phyloP scores from a whole-genome alignment of 2,888 invertebrate species.

The Tipula helvola region DNA sequence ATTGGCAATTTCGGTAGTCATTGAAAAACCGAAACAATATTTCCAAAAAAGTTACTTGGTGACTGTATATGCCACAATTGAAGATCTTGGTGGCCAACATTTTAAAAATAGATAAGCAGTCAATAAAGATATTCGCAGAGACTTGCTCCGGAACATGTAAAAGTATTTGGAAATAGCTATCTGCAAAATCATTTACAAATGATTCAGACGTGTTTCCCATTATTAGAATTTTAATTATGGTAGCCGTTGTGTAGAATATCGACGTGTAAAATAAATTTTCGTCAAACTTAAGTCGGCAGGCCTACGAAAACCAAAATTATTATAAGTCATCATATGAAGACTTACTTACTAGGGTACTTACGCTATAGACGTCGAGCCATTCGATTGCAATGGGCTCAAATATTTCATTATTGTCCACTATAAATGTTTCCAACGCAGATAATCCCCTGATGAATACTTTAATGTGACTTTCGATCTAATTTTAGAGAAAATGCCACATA shows the following conservation, averaged over 20 bases:
- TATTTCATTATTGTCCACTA: not conserved
- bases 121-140: not conserved
- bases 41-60: not conserved
- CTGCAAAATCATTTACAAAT: not conserved
- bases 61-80: not conserved
- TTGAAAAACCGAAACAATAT: not conserved
- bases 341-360: not conserved
- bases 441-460: not conserved
- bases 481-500: not conserved
- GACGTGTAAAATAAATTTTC: not conserved
- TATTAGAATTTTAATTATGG: not conserved
- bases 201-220: not conserved
- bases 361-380: not conserved
- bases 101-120: not conserved
- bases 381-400: not conserved
- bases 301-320: not conserved
- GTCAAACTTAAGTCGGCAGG: not conserved
- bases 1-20: not conserved
- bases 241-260: not conserved
- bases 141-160: not conserved
- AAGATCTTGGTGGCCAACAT: not conserved
- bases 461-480: not conserved
- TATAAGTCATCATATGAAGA: not conserved
- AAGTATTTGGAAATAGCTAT: not conserved
- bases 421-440: not conserved